These are phyloP conservation scores for Tenthredo mesomela DNA, from an alignment of 2,888 invertebrate species.

Conservation along the genomic window DNA sequence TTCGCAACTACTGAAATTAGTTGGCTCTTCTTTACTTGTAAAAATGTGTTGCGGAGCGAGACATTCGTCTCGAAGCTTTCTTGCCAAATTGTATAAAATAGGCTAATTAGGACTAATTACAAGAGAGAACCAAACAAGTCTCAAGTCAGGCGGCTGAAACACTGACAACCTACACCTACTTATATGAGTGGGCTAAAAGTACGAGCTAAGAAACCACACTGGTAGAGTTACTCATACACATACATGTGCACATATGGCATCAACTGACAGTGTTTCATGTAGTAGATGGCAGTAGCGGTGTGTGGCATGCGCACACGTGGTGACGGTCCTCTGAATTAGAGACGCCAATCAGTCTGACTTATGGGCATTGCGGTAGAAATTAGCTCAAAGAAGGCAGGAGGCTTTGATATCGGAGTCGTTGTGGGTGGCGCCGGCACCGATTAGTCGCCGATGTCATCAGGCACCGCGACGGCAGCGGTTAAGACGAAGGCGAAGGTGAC, in stretches of 20 bases:
- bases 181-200: neutral
- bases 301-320: slow-evolving; percentile 45
- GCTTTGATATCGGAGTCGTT: slow-evolving; percentile 57
- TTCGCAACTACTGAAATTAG: neutral
- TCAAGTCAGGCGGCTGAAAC: neutral
- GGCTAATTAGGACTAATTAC: slow-evolving; percentile 35
- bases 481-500: slow-evolving; percentile 1
- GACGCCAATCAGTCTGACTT: slow-evolving; percentile 67
- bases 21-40: neutral
- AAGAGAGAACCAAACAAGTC: neutral
- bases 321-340: slow-evolving; percentile 60
- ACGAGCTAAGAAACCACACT: slow-evolving; percentile 19
- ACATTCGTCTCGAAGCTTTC: neutral
- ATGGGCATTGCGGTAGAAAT: slow-evolving; percentile 65
- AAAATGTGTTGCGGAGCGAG: neutral
- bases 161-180: neutral
- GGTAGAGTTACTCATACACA: slow-evolving; percentile 11
- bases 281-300: slow-evolving; percentile 14
- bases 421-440: slow-evolving; percentile 53
- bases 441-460: slow-evolving; percentile 51
- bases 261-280: neutral
- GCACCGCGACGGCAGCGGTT: slow-evolving; percentile 41
- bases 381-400: slow-evolving; percentile 65
- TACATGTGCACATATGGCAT: slow-evolving; percentile 35
- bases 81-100: slow-evolving; percentile 40